Evolutionary conservation across 23 tunicate species (phyloP), one percentile per base, ranked within the genome.

Genomic region (Trididemnum clinides): DNA sequence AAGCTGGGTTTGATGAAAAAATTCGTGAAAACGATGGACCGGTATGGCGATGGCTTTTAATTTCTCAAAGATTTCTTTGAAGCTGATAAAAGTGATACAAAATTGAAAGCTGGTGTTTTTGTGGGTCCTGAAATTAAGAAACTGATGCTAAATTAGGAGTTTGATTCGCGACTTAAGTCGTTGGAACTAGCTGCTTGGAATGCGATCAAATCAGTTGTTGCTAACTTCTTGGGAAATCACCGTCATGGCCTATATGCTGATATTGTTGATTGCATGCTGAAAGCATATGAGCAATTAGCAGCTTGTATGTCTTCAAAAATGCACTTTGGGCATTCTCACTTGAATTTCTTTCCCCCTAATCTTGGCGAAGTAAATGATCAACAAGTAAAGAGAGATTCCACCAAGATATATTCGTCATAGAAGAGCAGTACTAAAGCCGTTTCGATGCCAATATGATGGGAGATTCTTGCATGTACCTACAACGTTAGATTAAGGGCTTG

Each of bases 391-490:
- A 78, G 38, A 51, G 37, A 35, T 51, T 78, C 36, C 86, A 66
- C 75, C 75, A 66, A 37, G 31, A 66, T 31, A 66, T 28, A 66
- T 31, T 37, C 75, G n/a, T 29, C 36, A 66, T 66, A 66, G 75
- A 66, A 66, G 37, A 37, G 75, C 75, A 23, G 4, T 66, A 66
- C 37, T 37, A 64, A 64, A 54, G 76, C 33, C 74, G 75, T 28
- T 82, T 64, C 32, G 57, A 82, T 82, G 83, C 86, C 75, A 64
- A 64, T 19, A 82, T 63, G 77, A 64, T 82, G 86, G 86, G 86
- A 25, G 66, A 78, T 54, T 78, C 2, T 25, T 78, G 83, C 83
- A 21, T 15, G 64, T 34, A 20, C 63, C 0, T 77, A 70, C n/a
- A n/a, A n/a, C n/a, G n/a, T n/a, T n/a, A n/a, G n/a, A n/a, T n/a